Conservation (phyloP, 2,888 invertebrate species). For the Hypomecis atomaria region DNA sequence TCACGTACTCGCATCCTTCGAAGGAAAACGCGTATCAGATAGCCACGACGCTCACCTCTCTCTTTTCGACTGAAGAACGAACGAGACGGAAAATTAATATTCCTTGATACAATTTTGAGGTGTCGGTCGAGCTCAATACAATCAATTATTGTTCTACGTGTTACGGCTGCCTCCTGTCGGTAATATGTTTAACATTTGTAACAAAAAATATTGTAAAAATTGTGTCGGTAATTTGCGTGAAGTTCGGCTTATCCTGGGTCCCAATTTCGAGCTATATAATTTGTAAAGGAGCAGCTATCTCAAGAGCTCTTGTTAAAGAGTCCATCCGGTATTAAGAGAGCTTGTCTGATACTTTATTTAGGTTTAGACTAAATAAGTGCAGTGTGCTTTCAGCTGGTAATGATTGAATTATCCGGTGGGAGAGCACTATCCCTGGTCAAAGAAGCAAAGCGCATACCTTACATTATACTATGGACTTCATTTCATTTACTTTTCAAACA, state of each 20-base stretch:
- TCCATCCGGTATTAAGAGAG: constrained; percentile 30
- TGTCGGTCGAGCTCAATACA: constrained; percentile 76
- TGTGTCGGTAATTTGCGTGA: constrained; percentile 64
- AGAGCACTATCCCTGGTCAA: constrained; percentile 67
- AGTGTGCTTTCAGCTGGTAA: constrained; percentile 62
- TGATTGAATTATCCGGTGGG: constrained; percentile 77
- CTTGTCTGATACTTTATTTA: constrained; percentile 38
- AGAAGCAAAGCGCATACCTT: constrained; percentile 51
- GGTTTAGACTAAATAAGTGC: constrained; percentile 66
- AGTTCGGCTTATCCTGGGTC: constrained; percentile 48
- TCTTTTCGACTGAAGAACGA: constrained; percentile 61
- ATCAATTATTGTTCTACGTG: constrained; percentile 82
- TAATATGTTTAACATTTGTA: constrained; percentile 65
- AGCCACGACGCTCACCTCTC: constrained; percentile 57
- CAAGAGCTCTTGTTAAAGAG: constrained; percentile 26
- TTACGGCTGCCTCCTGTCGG: constrained; percentile 75
- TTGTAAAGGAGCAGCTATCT: constrained; percentile 46
- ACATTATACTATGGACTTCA: constrained; percentile 12
- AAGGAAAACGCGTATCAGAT: constrained; percentile 83
- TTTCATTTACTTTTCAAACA: too few relatives aligned
- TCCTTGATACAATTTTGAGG: constrained; percentile 75
- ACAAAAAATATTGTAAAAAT: constrained; percentile 66
- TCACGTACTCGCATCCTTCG: constrained; percentile 82
- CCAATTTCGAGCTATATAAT: constrained; percentile 56
- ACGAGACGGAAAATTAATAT: constrained; percentile 68